Evolutionary conservation across 2,888 invertebrate species (phyloP).

Genomic region (Yponomeuta cagnagella): DNA sequence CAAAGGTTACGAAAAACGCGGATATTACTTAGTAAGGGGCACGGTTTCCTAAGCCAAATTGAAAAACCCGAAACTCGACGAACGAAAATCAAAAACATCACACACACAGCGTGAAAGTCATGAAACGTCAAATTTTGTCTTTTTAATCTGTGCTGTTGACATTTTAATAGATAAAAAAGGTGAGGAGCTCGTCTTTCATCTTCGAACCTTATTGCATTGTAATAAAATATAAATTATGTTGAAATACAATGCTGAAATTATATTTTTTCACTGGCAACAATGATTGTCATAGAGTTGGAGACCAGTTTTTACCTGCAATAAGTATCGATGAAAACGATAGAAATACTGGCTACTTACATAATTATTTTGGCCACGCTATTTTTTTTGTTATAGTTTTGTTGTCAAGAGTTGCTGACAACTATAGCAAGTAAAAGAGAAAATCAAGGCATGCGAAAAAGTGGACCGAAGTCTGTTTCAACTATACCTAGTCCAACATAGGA

Average conservation of each 20-base stretch:
- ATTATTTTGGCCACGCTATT: too few relatives aligned
- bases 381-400: too few relatives aligned
- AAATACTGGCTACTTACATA: too few relatives aligned
- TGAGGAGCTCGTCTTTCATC: too few relatives aligned
- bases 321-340: background rate
- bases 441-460: too few relatives aligned
- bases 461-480: too few relatives aligned
- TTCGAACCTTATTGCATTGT: background rate
- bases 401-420: too few relatives aligned
- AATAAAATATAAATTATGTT: background rate
- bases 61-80: background rate
- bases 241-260: background rate
- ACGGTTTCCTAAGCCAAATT: slow-evolving; percentile 1
- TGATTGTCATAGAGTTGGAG: background rate
- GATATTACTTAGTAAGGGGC: background rate
- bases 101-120: background rate
- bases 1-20: background rate
- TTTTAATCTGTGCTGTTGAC: background rate
- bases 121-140: slow-evolving; percentile 5
- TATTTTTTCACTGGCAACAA: background rate
- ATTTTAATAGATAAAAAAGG: background rate
- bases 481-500: too few relatives aligned
- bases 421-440: too few relatives aligned
- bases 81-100: slow-evolving; percentile 8
- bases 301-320: background rate